A percentile compares a stretch with the other conserved stretches of the same genome.
Evolutionary conservation across 2,113 vertebrate genomes (phyloP).

Genomic region (Crotalus viridis): DNA sequence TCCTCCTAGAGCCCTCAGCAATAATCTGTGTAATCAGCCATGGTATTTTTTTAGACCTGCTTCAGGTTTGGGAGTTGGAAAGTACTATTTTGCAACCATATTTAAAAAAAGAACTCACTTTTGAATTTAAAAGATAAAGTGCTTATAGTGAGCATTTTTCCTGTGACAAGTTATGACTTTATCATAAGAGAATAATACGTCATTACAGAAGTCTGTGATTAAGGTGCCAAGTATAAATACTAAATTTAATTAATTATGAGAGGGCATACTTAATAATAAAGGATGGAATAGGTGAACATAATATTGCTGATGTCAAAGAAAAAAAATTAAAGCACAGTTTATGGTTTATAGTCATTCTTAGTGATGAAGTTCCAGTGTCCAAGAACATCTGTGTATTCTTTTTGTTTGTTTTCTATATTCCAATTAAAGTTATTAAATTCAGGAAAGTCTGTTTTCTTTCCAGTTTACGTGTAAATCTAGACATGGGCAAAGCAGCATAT

Average conservation of each 20-base stretch:
- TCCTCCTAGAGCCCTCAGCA: background rate
- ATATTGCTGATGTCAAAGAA: background rate
- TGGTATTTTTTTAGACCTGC: background rate
- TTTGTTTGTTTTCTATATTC: slow-evolving; percentile 27
- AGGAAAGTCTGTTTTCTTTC: slow-evolving; percentile 45
- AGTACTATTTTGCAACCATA: background rate
- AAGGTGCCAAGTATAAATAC: background rate
- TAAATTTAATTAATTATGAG: background rate
- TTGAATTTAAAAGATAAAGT: background rate
- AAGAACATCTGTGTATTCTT: background rate
- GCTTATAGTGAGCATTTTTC: background rate
- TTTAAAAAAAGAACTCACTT: background rate
- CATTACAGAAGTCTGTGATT: background rate
- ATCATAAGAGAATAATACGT: background rate
- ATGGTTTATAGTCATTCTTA: background rate
- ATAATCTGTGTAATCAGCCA: background rate
- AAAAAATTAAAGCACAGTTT: background rate
- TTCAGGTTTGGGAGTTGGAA: background rate
- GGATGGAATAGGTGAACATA: background rate
- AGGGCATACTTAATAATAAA: background rate
- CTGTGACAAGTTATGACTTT: background rate
- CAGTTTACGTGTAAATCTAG: slow-evolving; percentile 95
- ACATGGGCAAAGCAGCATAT: slow-evolving; percentile 97
- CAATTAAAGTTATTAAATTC: slow-evolving; percentile 34
- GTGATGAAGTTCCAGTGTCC: background rate